These are phyloP conservation scores for Atta cephalotes DNA, from an alignment of 1,140 invertebrate genomes.

Conservation along the genomic window DNA sequence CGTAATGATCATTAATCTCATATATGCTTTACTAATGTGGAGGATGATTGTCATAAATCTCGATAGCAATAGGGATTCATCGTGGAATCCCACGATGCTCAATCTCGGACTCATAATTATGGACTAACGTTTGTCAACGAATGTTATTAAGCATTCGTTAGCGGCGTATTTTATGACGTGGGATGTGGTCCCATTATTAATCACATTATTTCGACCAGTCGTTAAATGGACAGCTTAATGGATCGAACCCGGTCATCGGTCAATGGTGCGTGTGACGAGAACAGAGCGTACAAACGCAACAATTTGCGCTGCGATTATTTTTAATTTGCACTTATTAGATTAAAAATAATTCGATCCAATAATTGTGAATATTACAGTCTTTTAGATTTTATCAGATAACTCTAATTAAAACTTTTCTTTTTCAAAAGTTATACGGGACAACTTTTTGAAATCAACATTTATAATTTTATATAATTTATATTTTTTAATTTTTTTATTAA, in stretches of 20 bases:
- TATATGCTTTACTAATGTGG: conserved; percentile 10
- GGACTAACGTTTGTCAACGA: conserved; percentile 52
- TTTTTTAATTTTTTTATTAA: neutral
- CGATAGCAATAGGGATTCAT: conserved; percentile 21
- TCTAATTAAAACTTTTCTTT: neutral
- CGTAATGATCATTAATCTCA: conserved; percentile 19
- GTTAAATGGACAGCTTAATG: conserved; percentile 72
- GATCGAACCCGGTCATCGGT: conserved; percentile 62
- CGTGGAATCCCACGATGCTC: conserved; percentile 11
- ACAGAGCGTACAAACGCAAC: neutral
- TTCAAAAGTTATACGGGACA: neutral
- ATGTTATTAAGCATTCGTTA: conserved; percentile 46
- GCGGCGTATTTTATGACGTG: conserved; percentile 29
- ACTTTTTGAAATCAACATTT: neutral
- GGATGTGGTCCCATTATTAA: conserved; percentile 69
- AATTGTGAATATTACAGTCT: neutral
- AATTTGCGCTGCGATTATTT: neutral
- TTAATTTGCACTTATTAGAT: neutral
- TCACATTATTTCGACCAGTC: conserved; percentile 68
- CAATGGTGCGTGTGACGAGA: conserved; percentile 65
- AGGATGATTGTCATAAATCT: conserved; percentile 47
- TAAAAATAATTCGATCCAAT: conserved; percentile 8
- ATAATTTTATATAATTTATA: neutral
- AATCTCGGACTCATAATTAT: conserved; percentile 46
- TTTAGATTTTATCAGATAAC: neutral